A percentile compares a stretch with the other conserved stretches of the same genome.
Conservation (phyloP, 2,888 invertebrate species). For the Ernsta delagoae region DNA sequence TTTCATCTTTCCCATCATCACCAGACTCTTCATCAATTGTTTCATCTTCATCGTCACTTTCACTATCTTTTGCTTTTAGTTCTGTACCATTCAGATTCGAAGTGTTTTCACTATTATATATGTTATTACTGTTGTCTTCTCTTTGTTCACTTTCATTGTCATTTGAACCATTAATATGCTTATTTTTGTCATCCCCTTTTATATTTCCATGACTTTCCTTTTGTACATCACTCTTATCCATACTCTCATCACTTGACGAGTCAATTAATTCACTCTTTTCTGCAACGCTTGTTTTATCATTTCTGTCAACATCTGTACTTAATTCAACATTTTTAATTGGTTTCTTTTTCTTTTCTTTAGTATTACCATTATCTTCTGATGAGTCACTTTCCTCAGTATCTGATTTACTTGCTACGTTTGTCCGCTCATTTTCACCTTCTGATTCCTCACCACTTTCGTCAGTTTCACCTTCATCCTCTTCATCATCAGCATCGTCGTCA, state of each 20-base stretch:
- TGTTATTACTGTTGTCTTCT: slow-evolving; percentile 40
- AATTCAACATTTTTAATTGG: no score
- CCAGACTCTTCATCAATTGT: slow-evolving; percentile 38
- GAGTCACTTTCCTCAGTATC: slow-evolving; percentile 36
- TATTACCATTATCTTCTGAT: slow-evolving; percentile 32
- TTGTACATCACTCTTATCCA: slow-evolving; percentile 26
- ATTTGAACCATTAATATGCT: neutral
- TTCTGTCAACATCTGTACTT: slow-evolving; percentile 7
- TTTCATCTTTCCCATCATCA: slow-evolving; percentile 38
- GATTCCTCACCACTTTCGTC: slow-evolving; percentile 43
- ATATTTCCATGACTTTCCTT: slow-evolving; percentile 13
- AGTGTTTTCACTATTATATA: neutral
- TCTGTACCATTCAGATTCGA: slow-evolving; percentile 16
- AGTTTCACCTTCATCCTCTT: slow-evolving; percentile 56
- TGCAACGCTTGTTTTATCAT: slow-evolving; percentile 22
- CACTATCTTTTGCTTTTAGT: neutral
- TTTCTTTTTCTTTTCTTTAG: slow-evolving; percentile 31
- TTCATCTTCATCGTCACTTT: slow-evolving; percentile 13
- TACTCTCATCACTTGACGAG: slow-evolving; percentile 44
- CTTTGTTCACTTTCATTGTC: slow-evolving; percentile 24
- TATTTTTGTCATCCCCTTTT: slow-evolving; percentile 12
- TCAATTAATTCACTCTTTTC: neutral
- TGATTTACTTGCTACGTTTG: slow-evolving; percentile 33
- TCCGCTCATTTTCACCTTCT: slow-evolving; percentile 34
- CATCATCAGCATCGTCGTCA: slow-evolving; percentile 59